phyloP scores from a whole-genome alignment of 1,140 invertebrate species.

The Pseudomyrmex dendroicus region DNA sequence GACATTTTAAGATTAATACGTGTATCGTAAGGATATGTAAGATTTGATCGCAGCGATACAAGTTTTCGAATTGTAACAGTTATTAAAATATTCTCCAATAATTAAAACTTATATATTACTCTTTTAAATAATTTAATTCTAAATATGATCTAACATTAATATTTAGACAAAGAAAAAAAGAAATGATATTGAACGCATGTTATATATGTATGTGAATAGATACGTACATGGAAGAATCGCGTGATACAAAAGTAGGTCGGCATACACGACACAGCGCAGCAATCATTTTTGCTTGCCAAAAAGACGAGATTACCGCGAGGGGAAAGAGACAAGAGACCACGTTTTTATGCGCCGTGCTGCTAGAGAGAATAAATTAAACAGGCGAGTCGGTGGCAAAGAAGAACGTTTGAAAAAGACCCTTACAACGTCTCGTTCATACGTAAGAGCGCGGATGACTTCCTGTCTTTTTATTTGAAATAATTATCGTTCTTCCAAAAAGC shows the following conservation, averaged over 20 bases:
- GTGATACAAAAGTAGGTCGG: not conserved
- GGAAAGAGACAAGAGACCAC: conserved; percentile 22
- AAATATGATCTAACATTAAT: too few species aligned
- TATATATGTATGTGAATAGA: not conserved
- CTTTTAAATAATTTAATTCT: too few species aligned
- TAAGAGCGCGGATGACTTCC: conserved; percentile 16
- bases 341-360: not conserved
- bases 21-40: not conserved
- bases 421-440: not conserved
- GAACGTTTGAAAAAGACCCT: conserved; percentile 6
- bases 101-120: too few species aligned
- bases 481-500: conserved; percentile 31
- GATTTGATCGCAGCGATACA: not conserved
- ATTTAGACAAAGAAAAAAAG: not conserved
- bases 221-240: conserved; percentile 5
- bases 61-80: too few species aligned
- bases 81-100: not conserved
- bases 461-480: conserved; percentile 37
- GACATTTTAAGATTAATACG: not conserved
- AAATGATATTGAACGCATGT: not conserved
- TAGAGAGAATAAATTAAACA: conserved; percentile 44
- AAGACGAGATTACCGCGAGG: not conserved
- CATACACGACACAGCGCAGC: not conserved
- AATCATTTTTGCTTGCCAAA: not conserved
- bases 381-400: not conserved